These are phyloP conservation scores for Yponomeuta cagnagella DNA, from an alignment of 2,888 invertebrate genomes.

Conservation along the genomic window DNA sequence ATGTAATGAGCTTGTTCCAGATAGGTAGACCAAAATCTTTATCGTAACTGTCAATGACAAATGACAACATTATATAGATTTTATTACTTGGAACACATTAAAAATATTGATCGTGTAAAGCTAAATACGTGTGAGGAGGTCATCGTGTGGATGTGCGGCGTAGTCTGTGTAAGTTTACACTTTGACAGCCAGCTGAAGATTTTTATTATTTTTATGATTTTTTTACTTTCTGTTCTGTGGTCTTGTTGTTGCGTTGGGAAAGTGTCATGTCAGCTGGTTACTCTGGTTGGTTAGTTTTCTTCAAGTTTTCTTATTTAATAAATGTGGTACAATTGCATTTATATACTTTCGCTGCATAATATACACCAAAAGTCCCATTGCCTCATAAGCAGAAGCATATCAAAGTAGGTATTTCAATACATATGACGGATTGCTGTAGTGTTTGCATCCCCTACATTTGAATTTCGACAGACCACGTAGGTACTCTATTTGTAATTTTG, in stretches of 20 bases:
- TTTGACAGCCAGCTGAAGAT: no score
- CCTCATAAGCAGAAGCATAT: neutral
- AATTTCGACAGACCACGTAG: neutral
- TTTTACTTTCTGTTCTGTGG: neutral
- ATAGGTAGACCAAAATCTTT: neutral
- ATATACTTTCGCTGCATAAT: neutral
- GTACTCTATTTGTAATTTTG: neutral
- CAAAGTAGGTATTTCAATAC: neutral
- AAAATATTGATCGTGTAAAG: neutral
- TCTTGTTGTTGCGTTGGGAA: neutral
- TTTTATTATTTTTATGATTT: no score
- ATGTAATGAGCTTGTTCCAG: constrained; percentile 6
- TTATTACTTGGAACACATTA: neutral
- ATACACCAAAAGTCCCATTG: neutral
- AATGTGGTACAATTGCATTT: neutral
- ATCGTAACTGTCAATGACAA: no score
- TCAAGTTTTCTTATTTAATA: neutral
- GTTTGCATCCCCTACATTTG: neutral
- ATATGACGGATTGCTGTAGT: neutral
- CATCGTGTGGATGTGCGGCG: no score
- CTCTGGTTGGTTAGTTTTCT: constrained; percentile 1
- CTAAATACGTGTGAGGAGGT: neutral
- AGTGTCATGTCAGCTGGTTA: constrained; percentile 10
- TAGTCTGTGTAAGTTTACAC: no score
- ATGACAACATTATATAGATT: no score